Base-by-base conservation (phyloP, 37 sponge, comb jelly and placozoan genomes). In the Agelas oroides region DNA sequence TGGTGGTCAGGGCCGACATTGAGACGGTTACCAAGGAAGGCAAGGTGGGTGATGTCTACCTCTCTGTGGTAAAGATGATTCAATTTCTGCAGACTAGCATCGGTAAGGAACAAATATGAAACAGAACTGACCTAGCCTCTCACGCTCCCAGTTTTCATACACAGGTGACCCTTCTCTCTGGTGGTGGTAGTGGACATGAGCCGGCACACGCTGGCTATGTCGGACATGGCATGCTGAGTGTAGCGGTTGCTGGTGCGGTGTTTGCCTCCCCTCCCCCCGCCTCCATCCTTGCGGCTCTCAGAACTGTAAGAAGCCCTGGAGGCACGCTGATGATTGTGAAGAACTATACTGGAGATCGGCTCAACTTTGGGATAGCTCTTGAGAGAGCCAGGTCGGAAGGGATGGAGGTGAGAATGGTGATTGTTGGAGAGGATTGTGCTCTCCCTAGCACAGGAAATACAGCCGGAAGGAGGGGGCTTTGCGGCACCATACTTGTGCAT, bases 151-250 rank as follows among this genome's bases (percentile, higher is more conserved):
- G n/a, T n/a, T n/a, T n/a, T n/a, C n/a, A n/a, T n/a, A n/a, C 25
- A 23, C 63, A 90, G 82, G 97, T 97, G 23, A 85, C 98, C 35
- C 84, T 98, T 13, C 87, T 98, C 30, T 94, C 93, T 55, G 98
- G 98, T 33, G 98, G 98, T 5, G 98, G 98, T 2, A 98, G 98
- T 71, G 98, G 98, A 18, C 98, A 98, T 82, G 98, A 98, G 77
- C 98, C 98, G 20, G 92, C 96, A 24, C 96, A 95, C 70, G 94
- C 79, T 14, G 96, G 98, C 36, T 98, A 83, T 56, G 93, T 98
- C 17, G 98, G 96, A 1, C 66, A 59, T 23, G 98, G 93, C 23
- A 98, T 98, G 98, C 81, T 98, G 52, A 95, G 83, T 39, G 96
- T 91, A 19, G 98, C 96, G 3, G 94, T 98, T 35, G 92, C 98